phyloP scores from a whole-genome alignment of 2,888 invertebrate genomes.

The Tenodera sinensis region DNA sequence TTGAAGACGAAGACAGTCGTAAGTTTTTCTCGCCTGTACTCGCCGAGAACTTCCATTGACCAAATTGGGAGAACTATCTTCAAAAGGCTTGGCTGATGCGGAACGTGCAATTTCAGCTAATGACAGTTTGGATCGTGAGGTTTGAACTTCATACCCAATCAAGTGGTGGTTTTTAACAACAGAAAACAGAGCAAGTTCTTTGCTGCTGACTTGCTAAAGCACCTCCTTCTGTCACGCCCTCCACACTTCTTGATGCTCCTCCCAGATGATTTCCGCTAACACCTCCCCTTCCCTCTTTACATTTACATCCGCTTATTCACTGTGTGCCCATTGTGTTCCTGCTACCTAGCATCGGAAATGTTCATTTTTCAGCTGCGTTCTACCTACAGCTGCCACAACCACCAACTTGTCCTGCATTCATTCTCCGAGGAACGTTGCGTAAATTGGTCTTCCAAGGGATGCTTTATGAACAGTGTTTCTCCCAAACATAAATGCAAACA shows the following conservation, averaged over 20 bases:
- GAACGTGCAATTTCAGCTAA: background rate
- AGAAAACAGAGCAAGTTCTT: background rate
- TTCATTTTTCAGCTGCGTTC: background rate
- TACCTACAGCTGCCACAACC: background rate
- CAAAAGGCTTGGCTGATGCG: too few species aligned
- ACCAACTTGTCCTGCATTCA: background rate
- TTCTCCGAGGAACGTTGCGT: background rate
- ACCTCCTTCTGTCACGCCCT: background rate
- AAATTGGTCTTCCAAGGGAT: background rate
- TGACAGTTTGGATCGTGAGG: background rate
- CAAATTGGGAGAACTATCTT: background rate
- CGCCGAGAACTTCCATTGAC: background rate
- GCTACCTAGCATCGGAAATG: background rate
- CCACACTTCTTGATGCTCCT: background rate
- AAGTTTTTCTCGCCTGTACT: too few species aligned
- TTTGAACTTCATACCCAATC: background rate
- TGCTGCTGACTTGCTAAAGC: background rate
- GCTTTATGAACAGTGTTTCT: too few species aligned
- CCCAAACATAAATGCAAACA: too few species aligned
- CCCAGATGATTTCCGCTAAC: background rate
- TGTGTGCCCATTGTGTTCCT: background rate
- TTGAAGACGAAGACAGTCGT: too few species aligned
- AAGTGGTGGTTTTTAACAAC: background rate
- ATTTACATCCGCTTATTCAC: background rate
- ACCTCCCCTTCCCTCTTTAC: background rate